Percentiles rank a stretch among this genome's conserved stretches.
Evolutionary conservation across 2,113 vertebrate species (phyloP).

Genomic region (Phylloscopus trochiloides): DNA sequence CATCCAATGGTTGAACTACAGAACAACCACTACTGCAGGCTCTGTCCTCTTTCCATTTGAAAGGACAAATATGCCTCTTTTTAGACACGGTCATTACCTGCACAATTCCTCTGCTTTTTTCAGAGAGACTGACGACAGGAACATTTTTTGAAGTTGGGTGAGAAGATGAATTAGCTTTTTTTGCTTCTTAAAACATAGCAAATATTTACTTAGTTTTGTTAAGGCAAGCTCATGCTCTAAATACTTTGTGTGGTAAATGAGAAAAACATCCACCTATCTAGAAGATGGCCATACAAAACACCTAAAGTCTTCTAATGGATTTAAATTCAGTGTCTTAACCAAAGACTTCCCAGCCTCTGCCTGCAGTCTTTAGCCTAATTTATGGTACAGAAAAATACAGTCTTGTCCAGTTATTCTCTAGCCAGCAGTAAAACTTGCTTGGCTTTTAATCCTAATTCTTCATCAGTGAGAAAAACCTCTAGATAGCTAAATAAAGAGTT

Average conservation of each 20-base stretch:
- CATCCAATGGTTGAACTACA: neutral
- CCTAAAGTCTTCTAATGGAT: neutral
- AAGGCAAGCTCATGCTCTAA: neutral
- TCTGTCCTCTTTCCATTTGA: neutral
- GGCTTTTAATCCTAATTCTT: neutral
- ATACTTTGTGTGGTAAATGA: neutral
- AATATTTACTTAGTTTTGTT: neutral
- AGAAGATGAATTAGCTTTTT: neutral
- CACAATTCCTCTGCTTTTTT: neutral
- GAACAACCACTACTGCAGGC: neutral
- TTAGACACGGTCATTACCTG: neutral
- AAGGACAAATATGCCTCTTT: neutral
- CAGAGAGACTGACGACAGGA: neutral
- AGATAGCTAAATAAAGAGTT: neutral
- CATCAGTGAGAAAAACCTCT: neutral
- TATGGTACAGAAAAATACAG: neutral
- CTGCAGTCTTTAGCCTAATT: neutral
- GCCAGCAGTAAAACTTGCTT: neutral
- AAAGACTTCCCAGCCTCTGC: neutral
- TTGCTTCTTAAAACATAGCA: neutral
- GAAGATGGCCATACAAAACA: neutral
- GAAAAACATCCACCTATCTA: neutral
- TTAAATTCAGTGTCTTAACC: neutral
- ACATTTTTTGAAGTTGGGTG: neutral
- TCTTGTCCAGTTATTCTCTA: neutral